phyloP scores from a whole-genome alignment of 2,113 vertebrate genomes.

The Chauna torquata region DNA sequence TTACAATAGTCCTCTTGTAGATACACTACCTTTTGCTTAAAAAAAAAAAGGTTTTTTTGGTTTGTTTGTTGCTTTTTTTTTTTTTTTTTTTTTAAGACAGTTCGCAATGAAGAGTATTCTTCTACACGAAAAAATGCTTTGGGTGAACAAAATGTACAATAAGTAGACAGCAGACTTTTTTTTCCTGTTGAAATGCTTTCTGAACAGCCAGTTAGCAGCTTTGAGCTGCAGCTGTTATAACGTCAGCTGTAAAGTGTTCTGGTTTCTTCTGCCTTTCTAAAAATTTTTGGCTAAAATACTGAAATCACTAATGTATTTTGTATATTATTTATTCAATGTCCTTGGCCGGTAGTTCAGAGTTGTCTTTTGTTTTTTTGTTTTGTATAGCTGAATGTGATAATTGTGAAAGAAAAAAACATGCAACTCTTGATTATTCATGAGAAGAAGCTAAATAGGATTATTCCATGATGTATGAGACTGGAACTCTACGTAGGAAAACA shows the following conservation, averaged over 20 bases:
- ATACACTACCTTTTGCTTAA: not conserved
- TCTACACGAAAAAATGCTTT: not conserved
- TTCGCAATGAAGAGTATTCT: not conserved
- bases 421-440: not conserved
- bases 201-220: not conserved
- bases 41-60: too few species aligned
- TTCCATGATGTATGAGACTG: not conserved
- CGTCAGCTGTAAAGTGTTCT: not conserved
- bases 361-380: not conserved
- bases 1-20: not conserved
- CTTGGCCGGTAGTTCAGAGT: not conserved
- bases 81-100: not conserved
- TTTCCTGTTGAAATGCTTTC: not conserved
- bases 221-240: conserved; percentile 30
- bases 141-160: not conserved
- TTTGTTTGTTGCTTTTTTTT: not conserved
- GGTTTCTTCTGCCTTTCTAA: not conserved
- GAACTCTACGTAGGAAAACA: not conserved
- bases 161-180: not conserved
- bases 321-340: not conserved
- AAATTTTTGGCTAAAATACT: not conserved
- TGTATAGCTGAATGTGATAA: not conserved
- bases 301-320: not conserved
- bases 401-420: not conserved
- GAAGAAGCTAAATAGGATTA: not conserved